A percentile compares a stretch with the other conserved stretches of the same genome.
Evolutionary conservation across 2,797 vertebrate genomes (phyloP).

Genomic region (Myotis myotis): DNA sequence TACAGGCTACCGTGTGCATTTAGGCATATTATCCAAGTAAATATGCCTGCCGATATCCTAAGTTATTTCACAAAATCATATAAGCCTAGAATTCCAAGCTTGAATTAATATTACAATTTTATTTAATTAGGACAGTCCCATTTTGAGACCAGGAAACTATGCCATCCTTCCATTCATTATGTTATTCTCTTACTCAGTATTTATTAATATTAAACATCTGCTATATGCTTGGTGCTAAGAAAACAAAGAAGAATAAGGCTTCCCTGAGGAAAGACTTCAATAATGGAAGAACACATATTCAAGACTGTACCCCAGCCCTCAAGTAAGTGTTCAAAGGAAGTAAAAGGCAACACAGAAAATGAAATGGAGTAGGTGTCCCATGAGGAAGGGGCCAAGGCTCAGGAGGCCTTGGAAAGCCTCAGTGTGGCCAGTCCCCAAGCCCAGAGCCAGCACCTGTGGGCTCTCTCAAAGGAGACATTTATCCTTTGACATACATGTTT

Average conservation of each 20-base stretch:
- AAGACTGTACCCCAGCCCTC: neutral
- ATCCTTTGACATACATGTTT: too few species aligned
- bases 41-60: neutral
- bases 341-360: slow-evolving; percentile 33
- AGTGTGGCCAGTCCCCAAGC: neutral
- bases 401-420: neutral
- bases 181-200: neutral
- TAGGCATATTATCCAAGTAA: neutral
- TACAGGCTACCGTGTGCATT: neutral
- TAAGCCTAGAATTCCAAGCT: slow-evolving; percentile 23
- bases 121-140: slow-evolving; percentile 55
- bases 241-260: slow-evolving; percentile 28
- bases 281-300: slow-evolving; percentile 8
- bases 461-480: neutral
- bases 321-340: slow-evolving; percentile 35
- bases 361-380: slow-evolving; percentile 33
- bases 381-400: slow-evolving; percentile 6
- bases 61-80: slow-evolving; percentile 43
- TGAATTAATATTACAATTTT: slow-evolving; percentile 51
- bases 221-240: neutral
- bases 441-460: neutral
- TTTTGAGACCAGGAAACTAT: slow-evolving; percentile 59
- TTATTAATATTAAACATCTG: slow-evolving; percentile 52
- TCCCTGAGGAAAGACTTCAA: neutral
- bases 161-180: neutral